These are phyloP conservation scores for Diplosoma virens DNA, from an alignment of 23 tunicate species.

Conservation along the genomic window DNA sequence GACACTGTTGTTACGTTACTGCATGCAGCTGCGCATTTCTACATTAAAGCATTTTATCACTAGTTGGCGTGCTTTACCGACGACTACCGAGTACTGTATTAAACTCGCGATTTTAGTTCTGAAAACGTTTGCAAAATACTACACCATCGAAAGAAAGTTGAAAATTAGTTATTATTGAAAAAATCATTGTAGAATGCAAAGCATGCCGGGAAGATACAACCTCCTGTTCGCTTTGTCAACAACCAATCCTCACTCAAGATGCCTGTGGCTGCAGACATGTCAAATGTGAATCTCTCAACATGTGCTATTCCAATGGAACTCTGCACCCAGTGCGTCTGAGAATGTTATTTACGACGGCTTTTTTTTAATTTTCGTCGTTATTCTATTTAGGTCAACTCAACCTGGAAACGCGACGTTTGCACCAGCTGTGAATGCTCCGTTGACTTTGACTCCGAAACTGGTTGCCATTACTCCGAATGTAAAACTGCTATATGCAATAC, in stretches of 20 bases:
- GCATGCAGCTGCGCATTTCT: too few species aligned
- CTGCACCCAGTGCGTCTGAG: slow-evolving; percentile 16
- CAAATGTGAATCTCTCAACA: slow-evolving; percentile 41
- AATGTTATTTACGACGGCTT: not conserved
- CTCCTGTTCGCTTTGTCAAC: slow-evolving; percentile 69
- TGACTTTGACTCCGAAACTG: not conserved
- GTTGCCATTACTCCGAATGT: not conserved
- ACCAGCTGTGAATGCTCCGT: slow-evolving; percentile 31
- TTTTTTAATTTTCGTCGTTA: not conserved
- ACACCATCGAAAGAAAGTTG: too few species aligned
- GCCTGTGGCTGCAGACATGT: slow-evolving; percentile 60
- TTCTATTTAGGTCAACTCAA: slow-evolving; percentile 37
- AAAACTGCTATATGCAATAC: slow-evolving; percentile 26
- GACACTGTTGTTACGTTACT: too few species aligned
- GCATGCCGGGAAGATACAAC: slow-evolving; percentile 31
- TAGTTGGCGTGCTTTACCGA: too few species aligned
- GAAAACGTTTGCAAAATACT: too few species aligned
- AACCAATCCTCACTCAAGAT: slow-evolving; percentile 24
- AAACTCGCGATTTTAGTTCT: too few species aligned
- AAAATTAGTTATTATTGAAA: too few species aligned
- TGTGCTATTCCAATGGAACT: slow-evolving; percentile 31
- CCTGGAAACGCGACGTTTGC: slow-evolving; percentile 63
- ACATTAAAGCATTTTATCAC: too few species aligned
- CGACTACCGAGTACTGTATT: too few species aligned
- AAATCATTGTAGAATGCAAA: slow-evolving; percentile 56